Conservation (phyloP, 2,888 invertebrate species). For the Drosophila vallismaia region DNA sequence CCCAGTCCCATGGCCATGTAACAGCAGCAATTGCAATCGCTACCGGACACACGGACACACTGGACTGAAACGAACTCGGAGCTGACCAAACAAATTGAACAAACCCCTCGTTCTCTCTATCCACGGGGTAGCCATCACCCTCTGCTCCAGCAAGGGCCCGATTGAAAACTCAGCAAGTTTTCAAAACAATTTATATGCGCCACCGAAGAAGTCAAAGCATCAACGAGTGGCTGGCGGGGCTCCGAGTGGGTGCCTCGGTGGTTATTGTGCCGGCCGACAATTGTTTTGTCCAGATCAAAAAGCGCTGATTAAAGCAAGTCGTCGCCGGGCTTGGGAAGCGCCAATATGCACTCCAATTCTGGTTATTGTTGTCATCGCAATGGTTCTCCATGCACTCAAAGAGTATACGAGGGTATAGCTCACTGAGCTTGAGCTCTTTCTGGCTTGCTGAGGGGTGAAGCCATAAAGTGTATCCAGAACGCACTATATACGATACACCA, state of each 20-base stretch:
- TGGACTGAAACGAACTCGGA: conserved; percentile 21
- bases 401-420: conserved; percentile 22
- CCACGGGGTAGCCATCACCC: background rate
- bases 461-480: conserved; percentile 3
- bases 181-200: conserved; percentile 55
- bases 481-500: background rate
- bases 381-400: conserved; percentile 30
- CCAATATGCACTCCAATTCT: conserved; percentile 59
- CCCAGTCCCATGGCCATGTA: background rate
- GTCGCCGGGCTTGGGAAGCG: conserved; percentile 29
- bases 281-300: conserved; percentile 69
- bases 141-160: conserved; percentile 41
- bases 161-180: conserved; percentile 77
- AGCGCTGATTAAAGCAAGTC: conserved; percentile 71
- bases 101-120: background rate
- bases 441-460: background rate
- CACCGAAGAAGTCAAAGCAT: conserved; percentile 14
- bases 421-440: background rate
- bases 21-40: conserved; percentile 20
- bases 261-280: conserved; percentile 71
- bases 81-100: conserved; percentile 70
- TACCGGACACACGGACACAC: conserved; percentile 30
- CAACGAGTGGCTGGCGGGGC: background rate
- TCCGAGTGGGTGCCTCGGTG: conserved; percentile 23
- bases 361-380: conserved; percentile 58